Base-by-base conservation (phyloP, 2,888 invertebrate species). In the Saturnia pavonia region DNA sequence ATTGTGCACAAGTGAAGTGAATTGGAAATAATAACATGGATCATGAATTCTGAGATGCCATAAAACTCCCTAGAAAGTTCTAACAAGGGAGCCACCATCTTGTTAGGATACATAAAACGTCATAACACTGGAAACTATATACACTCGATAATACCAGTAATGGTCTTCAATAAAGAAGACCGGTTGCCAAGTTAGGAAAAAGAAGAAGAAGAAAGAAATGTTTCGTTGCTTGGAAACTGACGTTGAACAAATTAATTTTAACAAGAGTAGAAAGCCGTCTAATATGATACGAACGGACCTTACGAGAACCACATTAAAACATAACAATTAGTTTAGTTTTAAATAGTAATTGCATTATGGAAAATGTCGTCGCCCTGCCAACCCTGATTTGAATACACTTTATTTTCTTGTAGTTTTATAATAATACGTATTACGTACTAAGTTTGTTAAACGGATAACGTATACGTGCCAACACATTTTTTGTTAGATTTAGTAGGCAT, bases 391-490 rank as follows among this genome's bases (percentile, higher is more conserved):
- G 9, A 14, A 60, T 60, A 60, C 25, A 27, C 57, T 60, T 27
- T 60, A 14, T 60, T 60, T 60, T 60, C 14, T 60, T 60, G 14
- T 25, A 27, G 12, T 60, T 60, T 60, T 19, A 22, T 8, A 54
- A n/a, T 7, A 60, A 60, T 27, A 54, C 22, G 22, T 54, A 22
- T 8, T 54, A 54, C 12, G 25, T 60, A 27, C 27, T 60, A 27
- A 25, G 57, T 27, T 14, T 60, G 27, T 27, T 27, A 27, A 60
- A 60, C 27, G 14, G 27, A 60, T 27, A 60, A 14, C 4, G 25
- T 60, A 60, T 60, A 60, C 14, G 57, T 60, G 14, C 27, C 25
- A 60, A 60, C 27, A 74, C 74, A 77, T 77, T 70, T 75, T 75
- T 74, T 73, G 72, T 72, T 78, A 76, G 51, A 66, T 66, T 54